Conservation (phyloP, 1,140 invertebrate genomes). For the Aradophagus sp. region DNA sequence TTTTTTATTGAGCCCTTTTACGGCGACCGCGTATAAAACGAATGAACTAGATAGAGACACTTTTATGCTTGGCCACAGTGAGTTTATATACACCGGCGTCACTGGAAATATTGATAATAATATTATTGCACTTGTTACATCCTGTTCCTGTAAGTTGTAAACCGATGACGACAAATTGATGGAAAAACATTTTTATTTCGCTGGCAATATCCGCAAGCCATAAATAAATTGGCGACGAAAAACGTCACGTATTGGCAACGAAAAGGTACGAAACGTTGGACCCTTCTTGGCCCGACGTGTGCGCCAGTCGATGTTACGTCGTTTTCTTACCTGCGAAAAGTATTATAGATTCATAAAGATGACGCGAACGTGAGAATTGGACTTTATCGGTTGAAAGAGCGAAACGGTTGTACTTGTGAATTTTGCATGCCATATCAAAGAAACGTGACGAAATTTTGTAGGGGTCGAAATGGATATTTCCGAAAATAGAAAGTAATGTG, state of each 20-base stretch:
- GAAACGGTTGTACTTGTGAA: conserved; percentile 9
- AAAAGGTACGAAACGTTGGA: conserved; percentile 22
- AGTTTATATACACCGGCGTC: conserved; percentile 49
- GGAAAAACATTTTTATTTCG: conserved; percentile 45
- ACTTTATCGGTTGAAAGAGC: conserved; percentile 13
- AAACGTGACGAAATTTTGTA: conserved; percentile 8
- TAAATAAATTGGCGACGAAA: conserved; percentile 45
- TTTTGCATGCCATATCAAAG: conserved; percentile 3
- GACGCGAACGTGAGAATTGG: conserved; percentile 18
- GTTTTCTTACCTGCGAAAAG: conserved; percentile 42
- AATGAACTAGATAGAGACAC: conserved; percentile 51
- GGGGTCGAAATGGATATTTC: too few species aligned
- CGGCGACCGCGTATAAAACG: conserved; percentile 50
- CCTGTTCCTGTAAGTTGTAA: conserved; percentile 46
- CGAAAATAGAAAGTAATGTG: too few species aligned
- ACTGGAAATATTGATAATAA: conserved; percentile 57
- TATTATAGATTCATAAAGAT: conserved; percentile 50
- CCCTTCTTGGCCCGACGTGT: conserved; percentile 1
- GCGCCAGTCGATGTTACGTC: conserved; percentile 5
- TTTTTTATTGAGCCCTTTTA: conserved; percentile 56
- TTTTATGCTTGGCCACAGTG: conserved; percentile 43
- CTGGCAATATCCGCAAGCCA: conserved; percentile 7
- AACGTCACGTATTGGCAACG: conserved; percentile 27
- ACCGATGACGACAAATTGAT: conserved; percentile 47
- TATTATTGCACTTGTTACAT: conserved; percentile 58